A percentile compares a stretch with the other conserved stretches of the same genome.
These are phyloP conservation scores for Eulithis testata DNA, from an alignment of 2,888 invertebrate genomes.

Conservation along the genomic window DNA sequence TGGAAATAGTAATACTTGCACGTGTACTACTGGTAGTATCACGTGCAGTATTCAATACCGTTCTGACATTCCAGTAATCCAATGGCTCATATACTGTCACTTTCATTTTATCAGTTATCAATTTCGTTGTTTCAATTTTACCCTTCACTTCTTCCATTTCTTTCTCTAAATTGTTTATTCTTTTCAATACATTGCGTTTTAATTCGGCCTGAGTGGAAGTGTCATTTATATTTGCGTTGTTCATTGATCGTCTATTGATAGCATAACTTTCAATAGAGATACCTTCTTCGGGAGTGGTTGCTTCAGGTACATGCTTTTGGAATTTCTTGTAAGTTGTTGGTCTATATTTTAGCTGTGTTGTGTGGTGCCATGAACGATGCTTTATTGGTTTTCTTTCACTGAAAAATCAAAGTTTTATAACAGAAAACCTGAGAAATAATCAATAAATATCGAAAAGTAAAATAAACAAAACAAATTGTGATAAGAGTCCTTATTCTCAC, in stretches of 20 bases:
- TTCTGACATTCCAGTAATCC: slow-evolving; percentile 2
- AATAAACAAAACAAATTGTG: too few relatives aligned
- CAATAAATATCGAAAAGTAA: too few relatives aligned
- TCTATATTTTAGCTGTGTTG: slow-evolving; percentile 7
- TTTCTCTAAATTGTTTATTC: slow-evolving; percentile 21
- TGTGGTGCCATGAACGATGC: slow-evolving; percentile 5
- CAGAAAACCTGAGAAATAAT: not conserved
- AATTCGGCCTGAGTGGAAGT: slow-evolving; percentile 4
- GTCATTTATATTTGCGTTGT: not conserved
- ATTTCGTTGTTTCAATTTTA: slow-evolving; percentile 10
- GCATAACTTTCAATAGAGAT: slow-evolving; percentile 29
- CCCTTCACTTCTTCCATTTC: slow-evolving; percentile 16
- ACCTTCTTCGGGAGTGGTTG: slow-evolving; percentile 18
- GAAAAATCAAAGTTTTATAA: not conserved
- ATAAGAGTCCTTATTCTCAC: too few relatives aligned
- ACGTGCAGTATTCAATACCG: not conserved
- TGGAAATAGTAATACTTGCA: not conserved
- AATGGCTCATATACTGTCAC: not conserved
- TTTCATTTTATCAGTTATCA: not conserved
- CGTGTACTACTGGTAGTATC: not conserved
- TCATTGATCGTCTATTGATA: slow-evolving; percentile 9
- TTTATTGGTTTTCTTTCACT: slow-evolving; percentile 5
- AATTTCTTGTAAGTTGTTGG: slow-evolving; percentile 2
- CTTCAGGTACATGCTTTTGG: slow-evolving; percentile 3
- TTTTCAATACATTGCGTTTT: slow-evolving; percentile 14